A percentile compares a stretch with the other conserved stretches of the same genome.
Conservation (phyloP, 2,888 invertebrate species). For the Meghimatium bilineatum region DNA sequence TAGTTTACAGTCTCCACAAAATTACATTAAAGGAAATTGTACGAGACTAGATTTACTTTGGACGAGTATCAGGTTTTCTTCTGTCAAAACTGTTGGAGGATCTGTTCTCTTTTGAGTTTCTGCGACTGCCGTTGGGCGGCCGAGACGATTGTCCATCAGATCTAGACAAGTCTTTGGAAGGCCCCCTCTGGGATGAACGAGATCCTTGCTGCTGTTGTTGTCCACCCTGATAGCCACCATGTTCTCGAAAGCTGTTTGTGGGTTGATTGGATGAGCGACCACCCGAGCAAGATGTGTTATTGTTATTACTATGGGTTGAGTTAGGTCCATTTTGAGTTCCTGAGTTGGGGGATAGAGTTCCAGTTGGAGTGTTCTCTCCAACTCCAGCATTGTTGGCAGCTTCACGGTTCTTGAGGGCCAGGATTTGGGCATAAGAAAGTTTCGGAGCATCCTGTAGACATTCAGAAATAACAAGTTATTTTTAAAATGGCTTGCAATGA, state of each 20-base stretch:
- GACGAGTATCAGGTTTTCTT: conserved; percentile 41
- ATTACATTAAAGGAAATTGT: background rate
- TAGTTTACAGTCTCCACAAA: background rate
- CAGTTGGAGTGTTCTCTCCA: background rate
- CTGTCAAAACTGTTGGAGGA: conserved; percentile 37
- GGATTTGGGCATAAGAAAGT: conserved; percentile 39
- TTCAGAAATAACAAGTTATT: too few species aligned
- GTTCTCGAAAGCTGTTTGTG: conserved; percentile 30
- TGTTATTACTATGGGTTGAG: conserved; percentile 17
- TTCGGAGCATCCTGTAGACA: conserved; percentile 41
- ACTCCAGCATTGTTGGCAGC: conserved; percentile 12
- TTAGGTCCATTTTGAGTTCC: conserved; percentile 37
- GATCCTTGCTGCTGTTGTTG: conserved; percentile 25
- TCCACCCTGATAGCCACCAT: conserved; percentile 24
- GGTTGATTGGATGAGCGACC: background rate
- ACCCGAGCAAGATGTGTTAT: background rate
- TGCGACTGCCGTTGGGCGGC: conserved; percentile 29
- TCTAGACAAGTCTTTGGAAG: conserved; percentile 31
- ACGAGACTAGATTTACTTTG: conserved; percentile 33
- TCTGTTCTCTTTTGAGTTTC: conserved; percentile 39
- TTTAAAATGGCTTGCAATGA: too few species aligned
- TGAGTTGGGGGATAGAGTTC: conserved; percentile 9
- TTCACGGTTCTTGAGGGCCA: conserved; percentile 37
- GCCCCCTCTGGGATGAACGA: conserved; percentile 31
- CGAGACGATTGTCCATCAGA: conserved; percentile 31